Base-by-base conservation (phyloP, 2,888 invertebrate genomes). In the Loripinus fragilis region DNA sequence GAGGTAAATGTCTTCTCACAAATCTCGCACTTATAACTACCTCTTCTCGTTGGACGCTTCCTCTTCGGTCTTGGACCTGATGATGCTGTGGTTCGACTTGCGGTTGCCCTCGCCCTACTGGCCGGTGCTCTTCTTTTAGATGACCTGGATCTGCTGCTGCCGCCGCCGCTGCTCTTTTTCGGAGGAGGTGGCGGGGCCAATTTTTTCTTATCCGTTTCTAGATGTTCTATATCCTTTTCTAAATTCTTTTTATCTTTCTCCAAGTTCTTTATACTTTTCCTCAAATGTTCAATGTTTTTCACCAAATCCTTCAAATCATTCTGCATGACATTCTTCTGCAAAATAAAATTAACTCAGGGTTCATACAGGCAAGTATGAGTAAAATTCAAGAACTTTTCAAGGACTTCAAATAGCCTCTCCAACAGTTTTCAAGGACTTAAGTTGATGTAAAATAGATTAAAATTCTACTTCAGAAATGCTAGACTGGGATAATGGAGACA, bases 1-100 rank as follows among this genome's bases (percentile, higher is more conserved):
- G 67, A 23, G 1, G 41, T 42, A 20, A 67, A 67, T 12, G n/a
- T n/a, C 28, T 42, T 67, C 28, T 45, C 67, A 67, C 67, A 67
- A 10, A 30, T 28, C 42, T 67, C 42, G 42, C 67, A 67, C 30
- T 17, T 1, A 12, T 8, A 10, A 12, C 28, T 25, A 2, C 60
- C 60, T 12, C 17, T 25, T 28, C 23, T 30, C 33, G 28, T 1
- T 8, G 20, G 7, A 8, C 60, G 60, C 33, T 60, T 60, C 33
- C 23, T 60, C 17, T 10, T 30, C 1, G 17, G 33, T 17, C 7
- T 20, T 2, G 23, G 7, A 25, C 25, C 12, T 25, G 20, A 10
- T 8, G 52, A 25, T 23, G 45, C 15, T 41, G 23, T 5, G 10
- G 10, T 50, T 52, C 12, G 5, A 20, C 25, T 52, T n/a, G 52